Evolutionary conservation across 2,113 vertebrate species (phyloP), one percentile per base, ranked within the genome.

Genomic region (Chaetodon auriga): DNA sequence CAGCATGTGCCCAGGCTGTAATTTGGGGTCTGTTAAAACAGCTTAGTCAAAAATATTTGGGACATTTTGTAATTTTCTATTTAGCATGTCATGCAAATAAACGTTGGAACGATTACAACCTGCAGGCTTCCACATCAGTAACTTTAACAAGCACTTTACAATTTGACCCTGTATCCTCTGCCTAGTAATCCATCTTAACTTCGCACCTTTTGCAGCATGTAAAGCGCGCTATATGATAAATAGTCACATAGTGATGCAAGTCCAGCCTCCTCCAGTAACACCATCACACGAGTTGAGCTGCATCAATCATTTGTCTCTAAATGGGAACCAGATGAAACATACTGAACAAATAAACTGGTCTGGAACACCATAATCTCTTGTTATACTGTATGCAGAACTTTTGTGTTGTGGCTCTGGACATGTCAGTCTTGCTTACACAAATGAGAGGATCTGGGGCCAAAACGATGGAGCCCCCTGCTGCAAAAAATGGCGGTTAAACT

Each of bases 251-350:
- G 14, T 48, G 21, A 51, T 65, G 80, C 58, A 19, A 19, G 41
- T 46, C 21, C n/a, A 15, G 69, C 11, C 60, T 62, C 68, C 30
- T 78, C 61, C 81, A 80, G 43, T 19, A 49, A 68, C n/a, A 73
- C 18, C 6, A 63, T 19, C 14, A 62, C 30, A 62, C 2, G 9
- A 62, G 46, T 36, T 30, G 30, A 30, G 30, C 30, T 3, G 3
- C 30, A 30, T 85, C 68, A 78, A 41, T 88, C 55, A 61, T 7
- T 79, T 10, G 7, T 51, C 53, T 72, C 30, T 49, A 41, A 68
- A 85, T 43, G 70, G 80, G 58, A 74, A 75, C 58, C 87, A 91
- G 80, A 80, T 81, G 78, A 81, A 66, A 73, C 36, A 76, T 64
- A 41, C 15, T 88, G 65, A 75, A 75, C 38, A 72, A 68, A 80